Percentiles rank a stretch among this genome's conserved stretches.
These are phyloP conservation scores for Piprites chloris DNA, from an alignment of 2,113 vertebrate species.

Conservation along the genomic window DNA sequence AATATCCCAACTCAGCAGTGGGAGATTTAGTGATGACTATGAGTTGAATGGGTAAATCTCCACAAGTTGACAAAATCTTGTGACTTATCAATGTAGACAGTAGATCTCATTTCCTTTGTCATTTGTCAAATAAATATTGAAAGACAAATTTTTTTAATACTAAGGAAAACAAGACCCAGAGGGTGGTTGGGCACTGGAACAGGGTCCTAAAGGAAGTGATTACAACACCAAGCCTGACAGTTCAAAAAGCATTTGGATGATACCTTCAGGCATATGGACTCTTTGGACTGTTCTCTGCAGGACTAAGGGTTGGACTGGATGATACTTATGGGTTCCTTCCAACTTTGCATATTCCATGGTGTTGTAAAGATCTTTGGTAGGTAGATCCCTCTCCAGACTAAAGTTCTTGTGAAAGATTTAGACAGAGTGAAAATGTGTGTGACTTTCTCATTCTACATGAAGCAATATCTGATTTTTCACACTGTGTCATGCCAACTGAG, in stretches of 20 bases:
- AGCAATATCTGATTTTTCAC: conserved; percentile 33
- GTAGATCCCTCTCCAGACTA: background rate
- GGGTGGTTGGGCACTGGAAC: background rate
- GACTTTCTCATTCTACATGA: conserved; percentile 5
- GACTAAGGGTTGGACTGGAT: background rate
- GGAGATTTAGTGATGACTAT: background rate
- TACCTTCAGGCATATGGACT: background rate
- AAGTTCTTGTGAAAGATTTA: background rate
- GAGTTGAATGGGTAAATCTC: background rate
- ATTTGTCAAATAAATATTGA: background rate
- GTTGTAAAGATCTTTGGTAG: background rate
- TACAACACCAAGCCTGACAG: background rate
- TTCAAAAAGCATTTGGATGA: background rate
- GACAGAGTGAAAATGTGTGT: conserved; percentile 2
- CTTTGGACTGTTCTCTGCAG: background rate
- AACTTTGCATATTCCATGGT: background rate
- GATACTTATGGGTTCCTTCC: background rate
- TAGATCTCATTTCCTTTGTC: background rate
- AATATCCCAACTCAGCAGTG: background rate
- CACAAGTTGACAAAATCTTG: background rate
- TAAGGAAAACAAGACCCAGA: background rate
- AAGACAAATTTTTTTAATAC: background rate
- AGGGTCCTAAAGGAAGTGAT: background rate
- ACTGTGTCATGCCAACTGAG: background rate
- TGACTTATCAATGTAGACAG: background rate